Percentiles rank a stretch among this genome's conserved stretches.
phyloP scores from a whole-genome alignment of 2,113 vertebrate genomes.

The Toxotes jaculatrix region DNA sequence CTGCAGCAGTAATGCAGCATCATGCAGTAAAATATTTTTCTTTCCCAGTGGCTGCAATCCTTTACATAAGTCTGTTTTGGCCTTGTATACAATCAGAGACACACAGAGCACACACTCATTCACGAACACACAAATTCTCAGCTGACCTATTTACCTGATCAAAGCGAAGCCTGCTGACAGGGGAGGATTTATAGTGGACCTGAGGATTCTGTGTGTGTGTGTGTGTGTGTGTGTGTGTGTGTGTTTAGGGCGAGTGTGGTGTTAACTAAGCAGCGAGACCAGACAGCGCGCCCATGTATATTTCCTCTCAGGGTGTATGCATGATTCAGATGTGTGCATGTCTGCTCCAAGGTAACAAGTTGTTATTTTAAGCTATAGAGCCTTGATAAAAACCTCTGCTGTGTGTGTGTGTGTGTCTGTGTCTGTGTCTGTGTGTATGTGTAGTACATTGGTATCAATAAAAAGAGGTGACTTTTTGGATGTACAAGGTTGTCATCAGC shows the following conservation, averaged over 20 bases:
- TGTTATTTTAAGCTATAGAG: not conserved
- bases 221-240: slow-evolving; percentile 6
- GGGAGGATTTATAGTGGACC: slow-evolving; percentile 42
- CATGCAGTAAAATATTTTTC: slow-evolving; percentile 5
- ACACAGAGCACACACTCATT: slow-evolving; percentile 9
- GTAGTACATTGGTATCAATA: not conserved
- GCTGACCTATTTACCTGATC: slow-evolving; percentile 60
- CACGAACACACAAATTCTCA: slow-evolving; percentile 34
- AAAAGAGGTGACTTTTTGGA: slow-evolving; percentile 28
- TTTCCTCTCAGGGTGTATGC: slow-evolving; percentile 13
- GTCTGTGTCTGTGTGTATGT: slow-evolving; percentile 17
- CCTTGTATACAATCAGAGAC: slow-evolving; percentile 37
- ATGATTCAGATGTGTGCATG: not conserved
- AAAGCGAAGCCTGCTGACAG: slow-evolving; percentile 44
- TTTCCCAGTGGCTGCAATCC: not conserved
- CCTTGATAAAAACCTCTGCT: not conserved
- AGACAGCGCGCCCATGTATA: slow-evolving; percentile 22
- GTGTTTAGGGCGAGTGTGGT: not conserved
- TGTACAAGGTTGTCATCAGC: slow-evolving; percentile 41
- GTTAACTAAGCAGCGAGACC: slow-evolving; percentile 37
- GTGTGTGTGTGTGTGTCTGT: slow-evolving; percentile 15
- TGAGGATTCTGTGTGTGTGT: slow-evolving; percentile 17
- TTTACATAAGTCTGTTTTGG: slow-evolving; percentile 26
- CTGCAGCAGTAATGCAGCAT: slow-evolving; percentile 35
- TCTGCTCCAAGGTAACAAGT: slow-evolving; percentile 18